A percentile compares a stretch with the other conserved stretches of the same genome.
These are phyloP conservation scores for Apostichopus leukothele DNA, from an alignment of 53 echinoderm and acorn worm genomes.

Conservation along the genomic window DNA sequence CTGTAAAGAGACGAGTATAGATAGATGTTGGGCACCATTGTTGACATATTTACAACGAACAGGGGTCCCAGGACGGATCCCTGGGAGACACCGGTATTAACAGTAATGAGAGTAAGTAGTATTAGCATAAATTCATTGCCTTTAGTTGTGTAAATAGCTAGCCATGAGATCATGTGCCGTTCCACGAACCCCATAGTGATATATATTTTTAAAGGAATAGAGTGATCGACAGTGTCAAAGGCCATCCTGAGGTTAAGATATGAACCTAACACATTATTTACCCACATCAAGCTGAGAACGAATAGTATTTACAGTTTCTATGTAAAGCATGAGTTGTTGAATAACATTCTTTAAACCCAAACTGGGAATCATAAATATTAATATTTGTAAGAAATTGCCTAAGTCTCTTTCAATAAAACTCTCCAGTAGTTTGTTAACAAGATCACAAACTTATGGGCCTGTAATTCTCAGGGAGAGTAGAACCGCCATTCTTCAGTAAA, in stretches of 20 bases:
- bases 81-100: not conserved
- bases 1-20: conserved; percentile 16
- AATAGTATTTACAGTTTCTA: conserved; percentile 20
- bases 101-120: too few species aligned
- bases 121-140: not conserved
- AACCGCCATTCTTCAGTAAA: too few species aligned
- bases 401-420: not conserved
- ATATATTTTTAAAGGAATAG: not conserved
- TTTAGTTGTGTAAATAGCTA: not conserved
- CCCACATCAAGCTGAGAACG: not conserved
- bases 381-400: not conserved
- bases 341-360: conserved; percentile 5
- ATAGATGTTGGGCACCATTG: not conserved
- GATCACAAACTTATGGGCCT: not conserved
- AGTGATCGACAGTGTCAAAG: not conserved
- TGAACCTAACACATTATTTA: not conserved
- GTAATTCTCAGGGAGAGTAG: not conserved
- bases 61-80: too few species aligned
- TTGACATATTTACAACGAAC: too few species aligned
- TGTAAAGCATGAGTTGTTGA: not conserved
- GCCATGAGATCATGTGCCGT: conserved; percentile 1
- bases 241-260: not conserved
- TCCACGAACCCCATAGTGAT: conserved; percentile 28
- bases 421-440: not conserved
- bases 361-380: not conserved